These are phyloP conservation scores for Zhuqinia jingwanae DNA, from an alignment of 2,888 invertebrate genomes.

Conservation along the genomic window DNA sequence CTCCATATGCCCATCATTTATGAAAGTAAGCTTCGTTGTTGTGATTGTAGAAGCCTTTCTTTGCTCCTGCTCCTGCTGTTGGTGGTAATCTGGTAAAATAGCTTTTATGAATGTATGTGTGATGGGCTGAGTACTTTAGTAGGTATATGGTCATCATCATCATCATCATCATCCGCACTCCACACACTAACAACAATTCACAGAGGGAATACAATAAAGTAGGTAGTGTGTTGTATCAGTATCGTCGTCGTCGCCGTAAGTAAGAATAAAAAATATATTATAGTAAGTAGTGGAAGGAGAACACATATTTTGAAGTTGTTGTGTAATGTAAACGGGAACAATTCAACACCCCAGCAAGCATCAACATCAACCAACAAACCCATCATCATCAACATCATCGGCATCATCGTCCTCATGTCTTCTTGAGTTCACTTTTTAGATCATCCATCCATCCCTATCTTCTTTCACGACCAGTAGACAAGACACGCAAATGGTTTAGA, in stretches of 20 bases:
- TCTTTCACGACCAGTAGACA: conserved; percentile 35
- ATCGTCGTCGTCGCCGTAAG: conserved; percentile 2
- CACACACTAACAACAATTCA: not conserved
- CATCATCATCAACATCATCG: conserved; percentile 20
- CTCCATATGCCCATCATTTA: conserved; percentile 38
- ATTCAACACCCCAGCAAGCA: conserved; percentile 57
- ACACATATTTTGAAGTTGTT: conserved; percentile 33
- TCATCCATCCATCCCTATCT: conserved; percentile 66
- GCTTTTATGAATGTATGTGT: conserved; percentile 47
- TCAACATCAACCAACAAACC: conserved; percentile 47
- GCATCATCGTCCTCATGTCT: conserved; percentile 41
- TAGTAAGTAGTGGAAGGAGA: conserved; percentile 13
- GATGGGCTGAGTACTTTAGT: conserved; percentile 30
- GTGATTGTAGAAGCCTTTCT: conserved; percentile 39
- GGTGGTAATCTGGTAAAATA: conserved; percentile 48
- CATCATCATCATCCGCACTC: conserved; percentile 18
- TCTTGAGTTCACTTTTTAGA: conserved; percentile 70
- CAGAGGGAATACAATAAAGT: conserved; percentile 42
- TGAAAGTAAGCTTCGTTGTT: conserved; percentile 40
- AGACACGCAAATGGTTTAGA: conserved; percentile 12
- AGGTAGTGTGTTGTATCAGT: conserved; percentile 24
- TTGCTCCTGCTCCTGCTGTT: conserved; percentile 20
- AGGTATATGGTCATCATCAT: not conserved
- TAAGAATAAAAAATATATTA: no score
- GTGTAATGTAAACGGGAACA: conserved; percentile 66